Conservation (phyloP, 2,797 vertebrate genomes). For the Anas flavirostris region DNA sequence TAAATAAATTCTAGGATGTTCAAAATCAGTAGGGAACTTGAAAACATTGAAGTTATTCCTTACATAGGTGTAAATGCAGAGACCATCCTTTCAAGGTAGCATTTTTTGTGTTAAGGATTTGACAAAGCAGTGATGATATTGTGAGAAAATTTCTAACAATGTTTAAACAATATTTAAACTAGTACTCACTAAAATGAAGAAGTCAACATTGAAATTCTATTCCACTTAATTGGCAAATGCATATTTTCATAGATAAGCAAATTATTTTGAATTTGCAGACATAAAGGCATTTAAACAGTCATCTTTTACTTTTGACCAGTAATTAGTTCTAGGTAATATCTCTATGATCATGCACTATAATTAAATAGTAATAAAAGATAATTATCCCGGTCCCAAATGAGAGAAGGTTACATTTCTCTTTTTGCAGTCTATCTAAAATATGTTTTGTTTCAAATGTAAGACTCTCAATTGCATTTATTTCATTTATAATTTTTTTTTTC, state of each 20-base stretch:
- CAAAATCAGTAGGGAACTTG: neutral
- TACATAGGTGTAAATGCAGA: neutral
- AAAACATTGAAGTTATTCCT: neutral
- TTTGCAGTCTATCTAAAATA: neutral
- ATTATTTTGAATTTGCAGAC: constrained; percentile 29
- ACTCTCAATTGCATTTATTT: neutral
- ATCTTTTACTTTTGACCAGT: neutral
- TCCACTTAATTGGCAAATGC: neutral
- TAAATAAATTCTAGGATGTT: neutral
- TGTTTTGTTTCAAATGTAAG: neutral
- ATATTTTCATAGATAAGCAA: constrained; percentile 1
- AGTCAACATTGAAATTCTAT: neutral
- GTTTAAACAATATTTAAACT: neutral
- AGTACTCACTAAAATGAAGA: neutral
- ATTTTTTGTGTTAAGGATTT: neutral
- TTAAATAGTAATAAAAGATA: constrained; percentile 15
- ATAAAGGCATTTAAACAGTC: constrained; percentile 26
- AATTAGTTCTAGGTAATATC: constrained; percentile 31
- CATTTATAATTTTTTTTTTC: too few relatives aligned
- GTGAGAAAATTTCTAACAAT: neutral
- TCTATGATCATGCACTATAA: neutral
- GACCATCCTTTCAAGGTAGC: rapidly evolving
- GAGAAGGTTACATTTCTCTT: neutral
- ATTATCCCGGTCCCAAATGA: neutral
- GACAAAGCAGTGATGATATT: neutral